Base-by-base conservation (phyloP, 64 coral and sea anemone genomes). In the Actinia tenebrosa region DNA sequence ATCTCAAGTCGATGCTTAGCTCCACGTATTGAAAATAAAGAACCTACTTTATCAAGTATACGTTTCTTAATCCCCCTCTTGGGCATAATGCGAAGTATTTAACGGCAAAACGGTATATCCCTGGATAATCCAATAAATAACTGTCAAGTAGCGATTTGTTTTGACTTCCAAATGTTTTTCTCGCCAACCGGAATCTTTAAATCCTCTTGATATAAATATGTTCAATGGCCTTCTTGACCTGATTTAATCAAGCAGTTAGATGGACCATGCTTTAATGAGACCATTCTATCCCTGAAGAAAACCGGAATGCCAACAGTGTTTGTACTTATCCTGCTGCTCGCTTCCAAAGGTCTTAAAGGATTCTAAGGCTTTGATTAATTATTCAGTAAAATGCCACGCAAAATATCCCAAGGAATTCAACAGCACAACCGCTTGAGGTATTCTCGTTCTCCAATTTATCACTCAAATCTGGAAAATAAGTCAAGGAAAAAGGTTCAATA, bases 61-160 rank as follows among this genome's bases (percentile, higher is more conserved):
- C 79, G 79, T 81, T 81, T 81, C 45, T 81, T 81, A 53, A 81
- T 50, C 43, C 79, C 79, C 14, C 79, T 45, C 50, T 81, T 81
- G 22, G 79, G 79, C 69, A 75, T 75, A 75, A 75, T 75, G 69
- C 9, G 69, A 15, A 75, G 27, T 75, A 75, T 42, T 42, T 75
- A 75, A 25, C 25, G 2, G 11, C 69, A 13, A 75, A 9, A 26
- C 10, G 8, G 69, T 30, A 30, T 10, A 10, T 75, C 25, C 69
- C 69, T 10, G 22, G 69, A 75, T 75, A 75, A 75, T 75, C 69
- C 69, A 75, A 75, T 75, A 75, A 75, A 75, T 30, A 75, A 30
- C 13, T 75, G 69, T 75, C 69, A 75, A 14, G 25, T 10, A 69
- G 22, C 10, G 63, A 66, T 66, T 75, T 75, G 26, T 75, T 14